Conservation (phyloP, 92 coral and sea anemone genomes). For the Blastomussa wellsi region DNA sequence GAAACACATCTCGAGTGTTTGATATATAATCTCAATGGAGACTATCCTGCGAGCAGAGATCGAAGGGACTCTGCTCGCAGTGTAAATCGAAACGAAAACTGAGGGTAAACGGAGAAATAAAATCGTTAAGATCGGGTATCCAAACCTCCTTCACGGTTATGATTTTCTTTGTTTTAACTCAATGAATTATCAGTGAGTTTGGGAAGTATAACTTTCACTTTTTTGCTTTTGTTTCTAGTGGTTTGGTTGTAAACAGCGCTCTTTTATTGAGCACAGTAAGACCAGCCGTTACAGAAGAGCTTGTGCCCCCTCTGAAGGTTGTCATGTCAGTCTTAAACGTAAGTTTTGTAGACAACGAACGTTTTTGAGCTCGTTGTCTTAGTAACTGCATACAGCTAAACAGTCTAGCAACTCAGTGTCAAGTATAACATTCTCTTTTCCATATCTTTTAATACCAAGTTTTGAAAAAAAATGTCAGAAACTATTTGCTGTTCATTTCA, state of each 20-base stretch:
- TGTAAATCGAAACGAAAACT: no score
- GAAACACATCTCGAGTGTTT: no score
- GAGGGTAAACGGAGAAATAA: no score
- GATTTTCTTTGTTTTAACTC: no score
- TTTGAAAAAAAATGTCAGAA: neutral
- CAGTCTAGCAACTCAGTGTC: neutral
- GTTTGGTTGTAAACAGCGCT: slow-evolving; percentile 55
- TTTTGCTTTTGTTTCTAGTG: slow-evolving; percentile 16
- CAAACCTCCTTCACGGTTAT: no score
- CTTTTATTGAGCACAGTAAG: slow-evolving; percentile 65
- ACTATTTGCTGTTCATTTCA: slow-evolving; percentile 21
- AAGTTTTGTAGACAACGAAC: slow-evolving; percentile 12
- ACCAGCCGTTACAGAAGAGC: slow-evolving; percentile 63
- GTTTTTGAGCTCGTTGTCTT: neutral
- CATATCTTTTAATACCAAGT: neutral
- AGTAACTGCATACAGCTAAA: neutral
- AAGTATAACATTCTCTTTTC: neutral
- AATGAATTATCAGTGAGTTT: no score
- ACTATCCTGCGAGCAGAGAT: no score
- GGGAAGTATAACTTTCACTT: neutral
- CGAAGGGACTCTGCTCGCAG: no score
- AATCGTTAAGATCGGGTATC: no score
- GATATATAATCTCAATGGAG: no score
- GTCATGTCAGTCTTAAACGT: slow-evolving; percentile 81
- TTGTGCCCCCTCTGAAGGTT: slow-evolving; percentile 86